Percentiles rank a stretch among this genome's conserved stretches.
These are phyloP conservation scores for Drosophila varians DNA, from an alignment of 1,140 invertebrate genomes.

Conservation along the genomic window DNA sequence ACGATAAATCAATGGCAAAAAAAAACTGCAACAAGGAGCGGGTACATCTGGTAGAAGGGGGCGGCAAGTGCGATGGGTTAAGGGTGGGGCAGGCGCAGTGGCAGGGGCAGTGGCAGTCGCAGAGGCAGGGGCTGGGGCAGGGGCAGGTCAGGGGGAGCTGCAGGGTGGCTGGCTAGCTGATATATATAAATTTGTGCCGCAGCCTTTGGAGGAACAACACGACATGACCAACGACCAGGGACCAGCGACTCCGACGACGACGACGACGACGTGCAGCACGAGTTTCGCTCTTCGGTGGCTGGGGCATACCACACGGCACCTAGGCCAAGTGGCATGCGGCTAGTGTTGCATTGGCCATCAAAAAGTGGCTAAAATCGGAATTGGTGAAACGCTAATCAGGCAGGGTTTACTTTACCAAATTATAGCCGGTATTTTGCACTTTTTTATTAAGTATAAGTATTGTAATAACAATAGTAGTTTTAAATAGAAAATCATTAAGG, in stretches of 20 bases:
- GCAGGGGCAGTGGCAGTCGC: not conserved
- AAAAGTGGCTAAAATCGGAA: not conserved
- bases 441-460: no score
- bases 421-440: no score
- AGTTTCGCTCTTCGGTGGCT: constrained; percentile 44
- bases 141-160: not conserved
- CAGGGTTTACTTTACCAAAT: no score
- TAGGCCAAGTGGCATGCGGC: constrained; percentile 21
- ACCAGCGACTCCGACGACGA: constrained; percentile 15
- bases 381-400: not conserved
- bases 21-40: constrained; percentile 27
- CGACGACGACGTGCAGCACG: constrained; percentile 78
- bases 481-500: no score
- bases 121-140: not conserved
- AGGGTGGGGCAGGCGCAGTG: not conserved
- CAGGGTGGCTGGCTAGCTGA: constrained; percentile 30
- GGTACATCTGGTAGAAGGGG: no score
- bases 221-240: constrained; percentile 74
- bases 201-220: constrained; percentile 67
- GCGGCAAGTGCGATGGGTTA: not conserved
- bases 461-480: no score
- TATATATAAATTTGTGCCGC: constrained; percentile 64
- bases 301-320: constrained; percentile 43
- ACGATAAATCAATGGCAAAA: constrained; percentile 79
- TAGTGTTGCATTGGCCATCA: constrained; percentile 10